Conservation (phyloP, 1,140 invertebrate genomes). For the Artemia franciscana region DNA sequence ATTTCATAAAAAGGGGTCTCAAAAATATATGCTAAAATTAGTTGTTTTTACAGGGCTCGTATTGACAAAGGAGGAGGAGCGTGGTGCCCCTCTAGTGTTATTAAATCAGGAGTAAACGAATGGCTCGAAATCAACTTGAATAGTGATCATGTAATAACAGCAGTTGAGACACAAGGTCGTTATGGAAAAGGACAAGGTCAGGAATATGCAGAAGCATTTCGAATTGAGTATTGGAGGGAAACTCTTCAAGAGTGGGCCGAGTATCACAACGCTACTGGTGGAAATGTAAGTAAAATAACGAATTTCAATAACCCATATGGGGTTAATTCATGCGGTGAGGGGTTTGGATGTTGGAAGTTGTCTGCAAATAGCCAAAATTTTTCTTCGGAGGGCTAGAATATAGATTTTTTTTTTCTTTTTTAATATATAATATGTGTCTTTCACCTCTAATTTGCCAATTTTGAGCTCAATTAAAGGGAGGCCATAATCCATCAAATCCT, state of each 20-base stretch:
- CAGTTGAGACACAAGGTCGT: constrained; percentile 30
- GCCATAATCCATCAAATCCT: too few relatives aligned
- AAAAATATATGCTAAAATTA: too few relatives aligned
- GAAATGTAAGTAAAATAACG: constrained; percentile 4
- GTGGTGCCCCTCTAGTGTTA: constrained; percentile 27
- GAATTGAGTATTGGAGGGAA: constrained; percentile 26
- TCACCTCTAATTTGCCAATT: too few relatives aligned
- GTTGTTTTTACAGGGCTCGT: constrained; percentile 27
- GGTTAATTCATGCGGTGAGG: too few relatives aligned
- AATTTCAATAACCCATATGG: too few relatives aligned
- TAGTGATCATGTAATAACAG: constrained; percentile 31
- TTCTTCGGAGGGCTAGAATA: too few relatives aligned
- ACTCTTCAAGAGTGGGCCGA: constrained; percentile 1
- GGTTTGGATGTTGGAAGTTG: too few relatives aligned
- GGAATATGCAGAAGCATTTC: constrained; percentile 27
- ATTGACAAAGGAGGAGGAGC: constrained; percentile 29
- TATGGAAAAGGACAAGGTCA: constrained; percentile 32
- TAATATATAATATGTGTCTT: too few relatives aligned
- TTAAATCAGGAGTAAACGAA: constrained; percentile 19
- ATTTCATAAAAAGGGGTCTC: too few relatives aligned
- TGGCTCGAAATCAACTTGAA: constrained; percentile 31
- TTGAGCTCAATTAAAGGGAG: too few relatives aligned
- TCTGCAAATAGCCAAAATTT: too few relatives aligned
- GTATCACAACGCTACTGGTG: constrained; percentile 5
- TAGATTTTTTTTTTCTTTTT: too few relatives aligned